Base-by-base conservation (phyloP, 2,797 vertebrate species). In the Microctenopoma stevenorrisi region DNA sequence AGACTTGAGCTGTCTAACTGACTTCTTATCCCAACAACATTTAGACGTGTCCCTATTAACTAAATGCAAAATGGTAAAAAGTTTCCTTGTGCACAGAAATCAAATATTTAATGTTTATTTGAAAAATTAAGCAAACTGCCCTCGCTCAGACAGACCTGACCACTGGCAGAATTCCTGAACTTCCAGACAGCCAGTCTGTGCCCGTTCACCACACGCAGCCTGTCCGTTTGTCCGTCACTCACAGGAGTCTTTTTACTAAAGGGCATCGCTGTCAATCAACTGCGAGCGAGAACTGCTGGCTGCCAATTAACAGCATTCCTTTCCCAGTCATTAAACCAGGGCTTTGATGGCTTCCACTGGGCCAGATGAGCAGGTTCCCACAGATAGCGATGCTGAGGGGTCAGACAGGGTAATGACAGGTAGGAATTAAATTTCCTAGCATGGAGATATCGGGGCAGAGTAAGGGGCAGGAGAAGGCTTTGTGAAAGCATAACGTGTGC, bases 231-330 rank as follows among this genome's bases (percentile, higher is more conserved):
- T 51, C 7, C 50, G 43, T 44, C 46, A n/a, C 33, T 54, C 68
- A 28, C 4, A 2, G n/a, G 25, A 48, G 50, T 46, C 26, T 71
- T 15, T 33, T 55, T 42, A 61, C 61, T 40, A 35, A 72, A 68
- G 43, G 16, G 2, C 47, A 30, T 8, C 8, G 10, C 60, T 74
- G 47, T 67, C 71, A 71, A 37, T 79, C 68, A 69, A 54, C 61
- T 37, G 9, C 52, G 11, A 68, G 64, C 44, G 22, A 47, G 56
- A 78, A 49, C 80, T 42, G 49, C 66, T 69, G 66, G 56, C 67
- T 48, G 55, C 72, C 74, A 85, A 85, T 89, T 84, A 88, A 69
- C 68, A 54, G 67, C 64, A 81, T 81, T 85, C 60, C 49, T 63
- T 68, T 79, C 46, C 26, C 65, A 69, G 76, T 56, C 72, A 78